These are phyloP conservation scores for Quadroppia sp. DNA, from an alignment of 2,888 invertebrate species.

Conservation along the genomic window DNA sequence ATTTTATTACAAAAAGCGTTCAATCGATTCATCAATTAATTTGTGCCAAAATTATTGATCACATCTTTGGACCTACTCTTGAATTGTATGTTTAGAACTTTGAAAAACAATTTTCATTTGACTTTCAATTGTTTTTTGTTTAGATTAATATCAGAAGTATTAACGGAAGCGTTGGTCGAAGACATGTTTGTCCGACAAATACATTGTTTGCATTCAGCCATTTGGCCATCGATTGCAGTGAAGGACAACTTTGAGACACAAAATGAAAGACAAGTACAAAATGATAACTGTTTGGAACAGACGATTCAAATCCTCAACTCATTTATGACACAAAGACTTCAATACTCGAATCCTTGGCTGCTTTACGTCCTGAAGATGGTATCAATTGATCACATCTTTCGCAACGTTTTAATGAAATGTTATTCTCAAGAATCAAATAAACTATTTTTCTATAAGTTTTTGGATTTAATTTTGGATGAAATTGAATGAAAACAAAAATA, in stretches of 20 bases:
- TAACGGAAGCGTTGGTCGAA: neutral
- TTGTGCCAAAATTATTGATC: neutral
- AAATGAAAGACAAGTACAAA: neutral
- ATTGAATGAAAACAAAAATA: constrained; percentile 6
- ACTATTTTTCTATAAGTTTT: constrained; percentile 9
- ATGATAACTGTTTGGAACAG: neutral
- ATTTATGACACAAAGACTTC: neutral
- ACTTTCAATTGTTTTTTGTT: neutral
- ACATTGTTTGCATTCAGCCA: constrained; percentile 17
- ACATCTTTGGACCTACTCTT: neutral
- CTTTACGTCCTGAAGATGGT: neutral
- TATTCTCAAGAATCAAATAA: neutral
- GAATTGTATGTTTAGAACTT: neutral
- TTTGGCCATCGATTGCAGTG: neutral
- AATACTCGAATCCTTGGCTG: neutral
- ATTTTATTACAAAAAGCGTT: neutral
- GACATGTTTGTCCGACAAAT: constrained; percentile 3
- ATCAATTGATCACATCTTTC: neutral
- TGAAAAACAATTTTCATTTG: neutral
- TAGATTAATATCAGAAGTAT: neutral
- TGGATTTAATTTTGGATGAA: constrained; percentile 11
- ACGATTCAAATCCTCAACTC: neutral
- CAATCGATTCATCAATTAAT: neutral
- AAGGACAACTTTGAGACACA: neutral
- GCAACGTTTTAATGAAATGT: neutral